Conservation (phyloP, 1,140 invertebrate genomes). For the Magallana ariakensis region DNA sequence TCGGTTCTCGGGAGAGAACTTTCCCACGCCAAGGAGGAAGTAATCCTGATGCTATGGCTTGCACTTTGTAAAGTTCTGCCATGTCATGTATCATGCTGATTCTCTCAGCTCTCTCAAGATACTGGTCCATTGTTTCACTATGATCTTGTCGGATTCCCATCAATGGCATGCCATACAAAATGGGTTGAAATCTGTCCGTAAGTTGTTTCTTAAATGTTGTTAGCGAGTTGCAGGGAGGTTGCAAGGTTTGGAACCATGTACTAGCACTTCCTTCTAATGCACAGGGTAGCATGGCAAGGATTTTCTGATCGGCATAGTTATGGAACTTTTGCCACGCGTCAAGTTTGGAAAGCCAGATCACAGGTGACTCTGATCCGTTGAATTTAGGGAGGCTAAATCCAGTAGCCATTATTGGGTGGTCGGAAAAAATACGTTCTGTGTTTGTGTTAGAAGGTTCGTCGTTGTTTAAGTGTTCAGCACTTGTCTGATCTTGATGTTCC, state of each 20-base stretch:
- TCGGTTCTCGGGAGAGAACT: slow-evolving; percentile 24
- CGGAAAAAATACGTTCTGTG: no score
- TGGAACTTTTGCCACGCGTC: slow-evolving; percentile 30
- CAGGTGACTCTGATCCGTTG: slow-evolving; percentile 13
- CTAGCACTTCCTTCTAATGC: background rate
- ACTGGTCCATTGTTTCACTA: background rate
- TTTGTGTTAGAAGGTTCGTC: no score
- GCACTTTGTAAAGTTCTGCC: no score
- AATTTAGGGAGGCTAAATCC: background rate
- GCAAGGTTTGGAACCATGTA: background rate
- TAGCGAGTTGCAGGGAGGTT: no score
- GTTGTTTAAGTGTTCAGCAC: background rate
- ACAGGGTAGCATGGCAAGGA: background rate
- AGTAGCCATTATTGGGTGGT: background rate
- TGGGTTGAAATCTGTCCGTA: background rate
- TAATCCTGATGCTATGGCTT: no score
- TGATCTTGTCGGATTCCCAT: background rate
- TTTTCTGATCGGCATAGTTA: background rate
- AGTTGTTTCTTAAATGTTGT: background rate
- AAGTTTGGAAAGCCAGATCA: slow-evolving; percentile 20
- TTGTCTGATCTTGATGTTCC: background rate
- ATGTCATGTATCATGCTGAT: no score
- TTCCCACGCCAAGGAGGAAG: background rate
- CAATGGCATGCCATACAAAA: background rate
- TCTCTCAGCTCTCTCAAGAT: slow-evolving; percentile 7